Conservation (phyloP, 1,140 invertebrate genomes). For the Cydia amplana region DNA sequence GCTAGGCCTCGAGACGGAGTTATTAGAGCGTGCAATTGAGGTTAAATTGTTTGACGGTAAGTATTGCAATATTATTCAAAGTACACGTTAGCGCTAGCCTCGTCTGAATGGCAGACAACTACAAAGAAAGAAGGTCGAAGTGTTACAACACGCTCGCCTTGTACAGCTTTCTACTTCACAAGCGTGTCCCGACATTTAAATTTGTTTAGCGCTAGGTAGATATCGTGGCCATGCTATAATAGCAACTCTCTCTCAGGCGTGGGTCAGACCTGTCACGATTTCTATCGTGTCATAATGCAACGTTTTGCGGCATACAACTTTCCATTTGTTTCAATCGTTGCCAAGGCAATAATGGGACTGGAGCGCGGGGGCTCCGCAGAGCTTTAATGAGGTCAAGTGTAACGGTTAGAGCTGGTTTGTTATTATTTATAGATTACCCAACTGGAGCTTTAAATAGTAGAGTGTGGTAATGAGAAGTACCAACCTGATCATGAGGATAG, state of each 20-base stretch:
- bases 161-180: constrained; percentile 75
- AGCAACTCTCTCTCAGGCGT: constrained; percentile 73
- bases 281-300: constrained; percentile 58
- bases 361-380: constrained; percentile 45
- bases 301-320: constrained; percentile 53
- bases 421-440: constrained; percentile 37
- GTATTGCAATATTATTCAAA: constrained; percentile 55
- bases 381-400: constrained; percentile 67
- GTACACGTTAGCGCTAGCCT: constrained; percentile 62
- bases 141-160: constrained; percentile 76
- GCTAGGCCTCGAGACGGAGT: constrained; percentile 49
- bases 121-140: constrained; percentile 71
- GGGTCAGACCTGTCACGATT: constrained; percentile 67
- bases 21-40: constrained; percentile 69
- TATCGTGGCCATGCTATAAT: constrained; percentile 55
- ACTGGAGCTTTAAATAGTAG: constrained; percentile 38
- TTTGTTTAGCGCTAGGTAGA: constrained; percentile 72
- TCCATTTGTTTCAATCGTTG: constrained; percentile 53
- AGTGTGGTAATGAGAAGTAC: constrained; percentile 50
- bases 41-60: constrained; percentile 55
- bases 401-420: constrained; percentile 54
- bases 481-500: constrained; percentile 89
- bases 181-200: constrained; percentile 78
- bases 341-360: constrained; percentile 45
- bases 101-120: constrained; percentile 63